Base-by-base conservation (phyloP, 1,140 invertebrate species). In the Sycophila sp. region DNA sequence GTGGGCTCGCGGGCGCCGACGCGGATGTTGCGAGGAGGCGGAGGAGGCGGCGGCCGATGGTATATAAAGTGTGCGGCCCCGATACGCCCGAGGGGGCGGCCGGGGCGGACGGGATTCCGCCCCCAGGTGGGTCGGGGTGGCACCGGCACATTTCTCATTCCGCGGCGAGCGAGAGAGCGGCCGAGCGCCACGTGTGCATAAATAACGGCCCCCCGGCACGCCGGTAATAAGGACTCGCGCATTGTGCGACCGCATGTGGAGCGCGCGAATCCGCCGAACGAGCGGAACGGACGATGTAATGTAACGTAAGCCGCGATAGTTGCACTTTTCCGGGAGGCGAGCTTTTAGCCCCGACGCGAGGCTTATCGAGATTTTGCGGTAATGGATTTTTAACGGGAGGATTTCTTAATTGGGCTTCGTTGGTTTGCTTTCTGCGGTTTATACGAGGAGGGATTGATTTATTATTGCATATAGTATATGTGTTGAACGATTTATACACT, bases 71-170 rank as follows among this genome's bases (percentile, higher is more conserved):
- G 75, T 77, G 75, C 79, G 75, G 78, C 82, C 81, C 82, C 78
- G 77, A 81, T 84, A 81, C 83, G 83, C 83, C 81, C 68, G 70
- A 71, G 82, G 73, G 79, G 85, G 83, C 83, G 83, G 81, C 81
- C 32, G 71, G 80, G 83, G 84, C 83, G 84, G 77, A 82, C 75
- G 83, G 77, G 78, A 86, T 83, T 84, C 80, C 83, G 83, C 84
- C 85, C 78, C 83, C 84, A 85, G 83, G 83, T 86, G 83, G 84
- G 76, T 81, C 80, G 75, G 83, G 79, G 83, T 82, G 84, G 79
- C 77, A 78, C 81, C 81, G 75, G 71, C 76, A 70, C 77, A 81
- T 85, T 84, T 84, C 78, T 85, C 79, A 80, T 82, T 79, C 80
- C 51, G 19, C 49, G 19, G 1, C 40, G 1, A 1, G n/a, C n/a